Conservation (phyloP, 2,113 vertebrate species). For the Odocoileus virginianus region DNA sequence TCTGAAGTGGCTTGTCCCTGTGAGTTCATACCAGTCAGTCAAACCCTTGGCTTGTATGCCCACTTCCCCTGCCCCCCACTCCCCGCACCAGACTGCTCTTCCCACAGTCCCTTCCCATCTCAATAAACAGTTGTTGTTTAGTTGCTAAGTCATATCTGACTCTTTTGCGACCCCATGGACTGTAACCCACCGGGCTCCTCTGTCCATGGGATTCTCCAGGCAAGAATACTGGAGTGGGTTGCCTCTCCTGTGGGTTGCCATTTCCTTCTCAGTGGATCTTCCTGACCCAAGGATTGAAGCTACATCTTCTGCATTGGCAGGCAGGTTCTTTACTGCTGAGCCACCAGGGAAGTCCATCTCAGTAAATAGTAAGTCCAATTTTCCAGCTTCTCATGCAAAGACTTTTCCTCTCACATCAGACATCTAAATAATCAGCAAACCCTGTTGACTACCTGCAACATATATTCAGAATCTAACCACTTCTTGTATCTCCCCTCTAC, state of each 20-base stretch:
- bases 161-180: neutral
- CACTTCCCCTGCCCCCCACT: neutral
- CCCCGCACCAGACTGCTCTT: fast-evolving
- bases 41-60: neutral
- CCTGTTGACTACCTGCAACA: neutral
- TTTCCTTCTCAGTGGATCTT: neutral
- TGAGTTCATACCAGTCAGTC: neutral
- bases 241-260: neutral
- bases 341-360: neutral
- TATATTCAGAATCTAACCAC: neutral
- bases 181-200: neutral
- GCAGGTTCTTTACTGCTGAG: neutral
- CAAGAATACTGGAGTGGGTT: neutral
- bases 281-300: neutral
- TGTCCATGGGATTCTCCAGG: neutral
- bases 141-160: neutral
- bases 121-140: neutral
- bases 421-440: neutral
- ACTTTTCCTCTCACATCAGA: neutral
- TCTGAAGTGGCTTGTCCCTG: neutral
- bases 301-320: neutral
- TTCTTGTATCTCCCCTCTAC: neutral
- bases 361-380: neutral
- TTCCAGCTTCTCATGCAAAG: neutral
- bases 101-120: neutral